phyloP scores from a whole-genome alignment of 2,888 invertebrate genomes.

The Trachelus tabidus region DNA sequence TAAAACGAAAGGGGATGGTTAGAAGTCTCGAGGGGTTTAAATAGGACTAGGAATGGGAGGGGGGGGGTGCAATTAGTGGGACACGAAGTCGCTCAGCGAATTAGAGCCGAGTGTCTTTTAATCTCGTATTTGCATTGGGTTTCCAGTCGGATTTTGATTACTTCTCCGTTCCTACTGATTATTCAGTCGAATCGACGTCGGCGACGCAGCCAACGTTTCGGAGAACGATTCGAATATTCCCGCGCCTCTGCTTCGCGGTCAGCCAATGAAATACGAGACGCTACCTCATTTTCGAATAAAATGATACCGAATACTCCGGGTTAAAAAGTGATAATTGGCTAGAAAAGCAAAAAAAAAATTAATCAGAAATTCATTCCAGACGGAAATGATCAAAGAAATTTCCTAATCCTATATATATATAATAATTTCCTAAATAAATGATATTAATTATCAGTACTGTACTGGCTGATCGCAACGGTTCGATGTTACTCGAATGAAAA shows the following conservation, averaged over 20 bases:
- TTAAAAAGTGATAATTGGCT: too few relatives aligned
- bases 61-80: neutral
- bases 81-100: neutral
- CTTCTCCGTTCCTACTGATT: neutral
- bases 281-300: neutral
- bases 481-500: neutral
- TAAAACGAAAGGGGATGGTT: neutral
- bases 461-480: too few relatives aligned
- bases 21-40: neutral
- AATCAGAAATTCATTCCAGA: neutral
- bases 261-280: neutral
- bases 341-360: neutral
- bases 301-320: neutral
- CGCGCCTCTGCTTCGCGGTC: neutral
- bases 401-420: too few relatives aligned
- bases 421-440: too few relatives aligned
- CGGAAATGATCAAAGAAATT: neutral
- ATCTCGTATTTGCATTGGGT: neutral
- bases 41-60: neutral
- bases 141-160: neutral
- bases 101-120: constrained; percentile 2
- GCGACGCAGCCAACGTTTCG: neutral
- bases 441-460: too few relatives aligned
- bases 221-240: neutral
- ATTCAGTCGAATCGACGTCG: neutral